These are phyloP conservation scores for Leptosomus discolor DNA, from an alignment of 2,113 vertebrate species.

Conservation along the genomic window DNA sequence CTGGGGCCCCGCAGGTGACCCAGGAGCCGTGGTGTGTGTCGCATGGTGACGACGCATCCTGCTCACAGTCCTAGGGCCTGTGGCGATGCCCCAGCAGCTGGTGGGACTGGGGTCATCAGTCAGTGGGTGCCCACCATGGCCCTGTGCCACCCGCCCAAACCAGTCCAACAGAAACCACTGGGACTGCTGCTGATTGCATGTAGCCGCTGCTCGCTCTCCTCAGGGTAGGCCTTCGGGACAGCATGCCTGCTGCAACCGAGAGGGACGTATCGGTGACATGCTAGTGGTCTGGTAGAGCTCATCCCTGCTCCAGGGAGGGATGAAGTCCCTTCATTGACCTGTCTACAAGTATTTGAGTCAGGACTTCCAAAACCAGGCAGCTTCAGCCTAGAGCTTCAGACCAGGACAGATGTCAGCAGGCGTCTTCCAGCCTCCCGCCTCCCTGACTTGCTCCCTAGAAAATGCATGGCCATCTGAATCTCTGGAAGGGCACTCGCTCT, in stretches of 20 bases:
- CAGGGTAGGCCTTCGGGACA: fast-evolving
- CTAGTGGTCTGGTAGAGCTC: not conserved
- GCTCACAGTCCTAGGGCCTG: not conserved
- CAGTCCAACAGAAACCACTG: not conserved
- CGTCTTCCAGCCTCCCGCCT: not conserved
- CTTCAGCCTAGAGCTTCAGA: not conserved
- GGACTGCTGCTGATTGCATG: fast-evolving
- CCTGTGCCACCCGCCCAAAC: not conserved
- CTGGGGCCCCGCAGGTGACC: fast-evolving
- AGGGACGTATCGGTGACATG: not conserved
- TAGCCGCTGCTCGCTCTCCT: not conserved
- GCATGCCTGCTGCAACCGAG: not conserved
- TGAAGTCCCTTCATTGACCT: not conserved
- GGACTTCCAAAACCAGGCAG: not conserved
- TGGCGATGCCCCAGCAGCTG: not conserved
- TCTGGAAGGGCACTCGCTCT: fast-evolving
- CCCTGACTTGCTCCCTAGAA: not conserved
- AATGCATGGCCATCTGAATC: fast-evolving
- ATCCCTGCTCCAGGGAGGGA: not conserved
- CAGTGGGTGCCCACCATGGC: fast-evolving
- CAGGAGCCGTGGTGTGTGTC: not conserved
- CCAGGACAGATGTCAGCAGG: not conserved
- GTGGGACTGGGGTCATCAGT: not conserved
- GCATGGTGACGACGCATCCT: not conserved
- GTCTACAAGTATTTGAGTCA: not conserved